phyloP scores from a whole-genome alignment of 2,113 vertebrate species.

The Tachuris rubrigastra region DNA sequence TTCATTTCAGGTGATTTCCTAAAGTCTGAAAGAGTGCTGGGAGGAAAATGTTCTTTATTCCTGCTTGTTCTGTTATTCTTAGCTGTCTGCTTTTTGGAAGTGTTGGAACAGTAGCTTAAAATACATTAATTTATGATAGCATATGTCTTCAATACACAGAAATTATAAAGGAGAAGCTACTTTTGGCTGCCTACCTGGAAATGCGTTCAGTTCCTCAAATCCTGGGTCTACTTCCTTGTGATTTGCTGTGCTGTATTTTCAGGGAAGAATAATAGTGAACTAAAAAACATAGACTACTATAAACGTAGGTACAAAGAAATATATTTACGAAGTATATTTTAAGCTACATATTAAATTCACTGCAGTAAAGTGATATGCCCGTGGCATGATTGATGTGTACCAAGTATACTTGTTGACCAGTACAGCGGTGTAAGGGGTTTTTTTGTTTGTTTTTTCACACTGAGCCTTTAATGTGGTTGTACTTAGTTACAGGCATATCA shows the following conservation, averaged over 20 bases:
- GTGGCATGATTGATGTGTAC: background rate
- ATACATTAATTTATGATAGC: background rate
- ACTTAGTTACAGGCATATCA: constrained; percentile 65
- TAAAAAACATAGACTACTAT: background rate
- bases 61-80: background rate
- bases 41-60: background rate
- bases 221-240: background rate
- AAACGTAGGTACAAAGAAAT: background rate
- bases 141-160: background rate
- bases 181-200: background rate
- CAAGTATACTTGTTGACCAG: background rate
- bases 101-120: background rate
- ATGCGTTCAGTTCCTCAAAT: background rate
- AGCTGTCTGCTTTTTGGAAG: background rate
- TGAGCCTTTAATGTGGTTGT: background rate
- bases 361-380: background rate
- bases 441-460: background rate
- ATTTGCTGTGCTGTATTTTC: background rate
- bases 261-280: background rate
- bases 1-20: background rate
- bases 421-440: background rate
- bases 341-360: background rate
- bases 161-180: background rate
- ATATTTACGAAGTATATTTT: background rate
- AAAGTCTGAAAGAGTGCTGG: background rate